Evolutionary conservation across 2,113 vertebrate genomes (phyloP).

Genomic region (Chlorodrepanis virens): DNA sequence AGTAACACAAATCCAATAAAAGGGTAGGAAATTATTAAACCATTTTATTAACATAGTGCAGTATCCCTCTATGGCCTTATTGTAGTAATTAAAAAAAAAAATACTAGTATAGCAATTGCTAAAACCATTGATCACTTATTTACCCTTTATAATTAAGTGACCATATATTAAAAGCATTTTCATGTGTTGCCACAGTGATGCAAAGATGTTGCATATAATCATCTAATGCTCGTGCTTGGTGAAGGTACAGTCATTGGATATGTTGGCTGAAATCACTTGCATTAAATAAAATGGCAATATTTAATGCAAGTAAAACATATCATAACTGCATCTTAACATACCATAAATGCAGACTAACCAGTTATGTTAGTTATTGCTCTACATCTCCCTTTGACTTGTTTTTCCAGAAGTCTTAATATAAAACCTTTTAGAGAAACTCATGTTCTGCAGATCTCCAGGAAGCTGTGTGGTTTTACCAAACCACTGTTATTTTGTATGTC

Average conservation of each 20-base stretch:
- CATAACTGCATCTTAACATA: constrained; percentile 22
- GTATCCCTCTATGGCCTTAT: background rate
- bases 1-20: background rate
- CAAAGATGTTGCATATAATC: background rate
- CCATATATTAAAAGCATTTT: background rate
- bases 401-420: background rate
- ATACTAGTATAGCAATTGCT: background rate
- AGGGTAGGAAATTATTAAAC: background rate
- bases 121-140: background rate
- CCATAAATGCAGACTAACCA: constrained; percentile 18
- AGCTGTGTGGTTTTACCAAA: background rate
- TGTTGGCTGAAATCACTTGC: constrained; percentile 53
- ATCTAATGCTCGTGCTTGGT: constrained; percentile 39
- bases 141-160: background rate
- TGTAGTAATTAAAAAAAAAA: background rate
- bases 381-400: background rate
- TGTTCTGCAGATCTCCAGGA: background rate
- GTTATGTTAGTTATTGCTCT: background rate
- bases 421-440: background rate
- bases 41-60: background rate
- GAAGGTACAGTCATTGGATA: constrained; percentile 34
- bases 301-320: constrained; percentile 66
- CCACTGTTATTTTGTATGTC: background rate
- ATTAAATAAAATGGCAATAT: constrained; percentile 56
- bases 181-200: background rate